These are phyloP conservation scores for Propithecus coquereli DNA, from an alignment of 2,113 vertebrate genomes.

Conservation along the genomic window DNA sequence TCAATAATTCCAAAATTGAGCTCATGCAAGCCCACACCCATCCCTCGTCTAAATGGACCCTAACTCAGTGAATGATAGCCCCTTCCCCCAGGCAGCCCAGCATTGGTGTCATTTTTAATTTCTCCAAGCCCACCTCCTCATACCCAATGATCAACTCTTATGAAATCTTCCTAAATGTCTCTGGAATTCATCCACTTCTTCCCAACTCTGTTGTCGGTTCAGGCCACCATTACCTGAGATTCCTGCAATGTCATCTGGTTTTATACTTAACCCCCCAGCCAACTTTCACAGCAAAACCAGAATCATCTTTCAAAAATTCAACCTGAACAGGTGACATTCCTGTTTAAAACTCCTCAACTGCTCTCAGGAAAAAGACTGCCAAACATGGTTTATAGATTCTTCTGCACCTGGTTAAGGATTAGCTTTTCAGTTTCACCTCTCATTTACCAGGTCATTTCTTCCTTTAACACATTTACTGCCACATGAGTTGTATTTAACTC, in stretches of 20 bases:
- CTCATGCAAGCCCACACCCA: neutral
- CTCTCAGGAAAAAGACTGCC: constrained; percentile 19
- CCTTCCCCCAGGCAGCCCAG: no score
- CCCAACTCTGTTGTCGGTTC: neutral
- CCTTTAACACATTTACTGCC: neutral
- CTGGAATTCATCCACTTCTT: neutral
- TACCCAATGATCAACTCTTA: neutral
- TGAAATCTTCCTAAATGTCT: neutral
- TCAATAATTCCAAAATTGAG: neutral
- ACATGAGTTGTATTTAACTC: no score
- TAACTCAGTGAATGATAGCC: neutral
- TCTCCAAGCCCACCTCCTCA: neutral
- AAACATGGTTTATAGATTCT: neutral
- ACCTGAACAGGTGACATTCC: neutral
- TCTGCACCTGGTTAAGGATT: neutral
- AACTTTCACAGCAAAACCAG: neutral
- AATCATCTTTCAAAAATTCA: constrained; percentile 5
- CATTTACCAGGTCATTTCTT: neutral
- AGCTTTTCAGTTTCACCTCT: neutral
- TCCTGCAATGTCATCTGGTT: neutral
- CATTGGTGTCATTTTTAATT: neutral
- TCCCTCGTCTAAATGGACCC: neutral
- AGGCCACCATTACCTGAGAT: neutral
- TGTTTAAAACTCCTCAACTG: neutral
- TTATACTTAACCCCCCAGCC: neutral